Percentiles rank a stretch among this genome's conserved stretches.
Conservation (phyloP, 1,140 invertebrate species). For the Drosophila arawakana region DNA sequence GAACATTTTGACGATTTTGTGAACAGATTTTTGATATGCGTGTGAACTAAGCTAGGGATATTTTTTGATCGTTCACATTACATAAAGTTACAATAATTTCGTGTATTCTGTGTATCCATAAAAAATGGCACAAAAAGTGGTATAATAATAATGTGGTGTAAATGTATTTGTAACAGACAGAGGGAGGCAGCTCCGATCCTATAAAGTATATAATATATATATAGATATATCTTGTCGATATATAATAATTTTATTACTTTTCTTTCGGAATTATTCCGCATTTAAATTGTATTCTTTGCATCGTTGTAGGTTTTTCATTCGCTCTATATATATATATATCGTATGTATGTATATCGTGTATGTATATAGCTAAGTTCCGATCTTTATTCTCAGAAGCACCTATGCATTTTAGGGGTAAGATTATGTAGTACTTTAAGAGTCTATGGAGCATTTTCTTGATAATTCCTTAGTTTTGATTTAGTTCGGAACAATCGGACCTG, state of each 20-base stretch:
- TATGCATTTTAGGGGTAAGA: slow-evolving; percentile 10
- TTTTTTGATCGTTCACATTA: not conserved
- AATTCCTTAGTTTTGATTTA: not conserved
- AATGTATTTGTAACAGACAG: slow-evolving; percentile 14
- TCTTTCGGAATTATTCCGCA: too few relatives aligned
- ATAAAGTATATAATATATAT: slow-evolving; percentile 18
- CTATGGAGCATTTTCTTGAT: slow-evolving; percentile 28
- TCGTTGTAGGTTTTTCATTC: not conserved
- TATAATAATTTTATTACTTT: too few relatives aligned
- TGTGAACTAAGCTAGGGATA: slow-evolving; percentile 16
- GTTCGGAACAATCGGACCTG: not conserved
- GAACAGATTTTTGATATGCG: slow-evolving; percentile 13
- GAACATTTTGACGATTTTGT: slow-evolving; percentile 1
- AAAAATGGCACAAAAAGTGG: slow-evolving; percentile 6
- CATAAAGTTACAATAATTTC: not conserved
- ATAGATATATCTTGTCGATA: slow-evolving; percentile 1
- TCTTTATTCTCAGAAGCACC: slow-evolving; percentile 26
- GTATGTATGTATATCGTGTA: slow-evolving; percentile 13
- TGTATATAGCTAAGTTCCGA: slow-evolving; percentile 19
- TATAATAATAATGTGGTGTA: slow-evolving; percentile 25
- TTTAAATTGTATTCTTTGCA: slow-evolving; percentile 3
- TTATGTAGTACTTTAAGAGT: slow-evolving; percentile 5
- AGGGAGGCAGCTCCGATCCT: slow-evolving; percentile 16
- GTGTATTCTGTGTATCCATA: not conserved
- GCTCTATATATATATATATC: not conserved